Evolutionary conservation across 2,888 invertebrate species (phyloP).

Genomic region (Clanis bilineata): DNA sequence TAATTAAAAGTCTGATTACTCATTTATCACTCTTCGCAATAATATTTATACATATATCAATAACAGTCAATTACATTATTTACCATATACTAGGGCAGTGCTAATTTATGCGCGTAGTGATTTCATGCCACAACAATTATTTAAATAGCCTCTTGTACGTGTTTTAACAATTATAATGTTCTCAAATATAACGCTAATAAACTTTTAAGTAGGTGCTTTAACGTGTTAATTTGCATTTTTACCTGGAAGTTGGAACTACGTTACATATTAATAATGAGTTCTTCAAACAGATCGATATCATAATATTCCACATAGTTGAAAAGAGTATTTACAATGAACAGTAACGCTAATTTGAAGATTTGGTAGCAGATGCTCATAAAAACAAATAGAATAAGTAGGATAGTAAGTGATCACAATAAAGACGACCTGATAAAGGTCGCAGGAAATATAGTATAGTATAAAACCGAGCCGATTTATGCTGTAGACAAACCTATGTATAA

Average conservation of each 20-base stretch:
- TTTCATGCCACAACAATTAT: constrained; percentile 32
- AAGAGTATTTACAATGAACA: not conserved
- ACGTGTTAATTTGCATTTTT: constrained; percentile 33
- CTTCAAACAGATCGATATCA: not conserved
- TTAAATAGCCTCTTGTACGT: constrained; percentile 35
- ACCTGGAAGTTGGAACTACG: constrained; percentile 5
- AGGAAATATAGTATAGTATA: no score
- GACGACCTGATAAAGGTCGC: no score
- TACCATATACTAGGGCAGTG: constrained; percentile 1
- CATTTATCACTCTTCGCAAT: no score
- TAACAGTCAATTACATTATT: not conserved
- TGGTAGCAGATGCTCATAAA: no score
- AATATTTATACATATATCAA: not conserved
- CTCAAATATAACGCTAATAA: constrained; percentile 31
- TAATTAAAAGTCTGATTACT: no score
- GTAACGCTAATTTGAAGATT: no score
- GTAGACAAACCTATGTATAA: no score
- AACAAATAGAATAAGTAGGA: no score
- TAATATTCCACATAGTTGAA: not conserved
- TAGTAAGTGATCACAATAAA: no score
- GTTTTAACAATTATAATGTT: constrained; percentile 28
- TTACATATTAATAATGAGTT: not conserved
- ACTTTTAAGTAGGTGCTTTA: constrained; percentile 31
- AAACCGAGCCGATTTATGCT: no score
- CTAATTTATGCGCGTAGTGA: constrained; percentile 20